A percentile compares a stretch with the other conserved stretches of the same genome.
phyloP scores from a whole-genome alignment of 1,140 invertebrate genomes.

The Cyclargus thomasi region DNA sequence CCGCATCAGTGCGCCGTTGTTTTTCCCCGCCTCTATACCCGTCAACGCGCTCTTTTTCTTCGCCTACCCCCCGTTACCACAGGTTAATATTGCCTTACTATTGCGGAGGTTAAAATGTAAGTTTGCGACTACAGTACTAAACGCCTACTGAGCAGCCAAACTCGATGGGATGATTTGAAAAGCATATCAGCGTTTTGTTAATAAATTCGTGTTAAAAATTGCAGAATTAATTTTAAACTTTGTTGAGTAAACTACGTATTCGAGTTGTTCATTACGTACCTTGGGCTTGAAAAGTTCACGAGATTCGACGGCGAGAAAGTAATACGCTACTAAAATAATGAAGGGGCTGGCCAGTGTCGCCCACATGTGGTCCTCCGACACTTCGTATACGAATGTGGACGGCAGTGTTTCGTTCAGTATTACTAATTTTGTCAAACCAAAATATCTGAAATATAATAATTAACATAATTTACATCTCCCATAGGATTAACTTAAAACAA shows the following conservation, averaged over 20 bases:
- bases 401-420: conserved; percentile 67
- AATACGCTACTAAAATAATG: conserved; percentile 83
- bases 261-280: conserved; percentile 70
- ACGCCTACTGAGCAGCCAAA: conserved; percentile 27
- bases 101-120: not conserved
- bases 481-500: not conserved
- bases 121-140: conserved; percentile 17
- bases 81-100: conserved; percentile 23
- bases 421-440: conserved; percentile 80
- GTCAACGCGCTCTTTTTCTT: conserved; percentile 77
- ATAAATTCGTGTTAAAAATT: conserved; percentile 17
- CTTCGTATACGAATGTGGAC: conserved; percentile 48
- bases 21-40: conserved; percentile 75
- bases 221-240: conserved; percentile 24
- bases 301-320: conserved; percentile 82
- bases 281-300: conserved; percentile 81
- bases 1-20: conserved; percentile 73
- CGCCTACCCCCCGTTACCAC: conserved; percentile 58
- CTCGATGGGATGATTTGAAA: conserved; percentile 22
- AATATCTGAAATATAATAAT: conserved; percentile 77
- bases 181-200: conserved; percentile 22
- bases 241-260: not conserved
- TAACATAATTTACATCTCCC: not conserved
- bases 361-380: conserved; percentile 55
- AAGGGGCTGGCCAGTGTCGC: conserved; percentile 58